Percentiles rank a stretch among this genome's conserved stretches.
phyloP scores from a whole-genome alignment of 2,797 vertebrate species.

The Holocentrus rufus region DNA sequence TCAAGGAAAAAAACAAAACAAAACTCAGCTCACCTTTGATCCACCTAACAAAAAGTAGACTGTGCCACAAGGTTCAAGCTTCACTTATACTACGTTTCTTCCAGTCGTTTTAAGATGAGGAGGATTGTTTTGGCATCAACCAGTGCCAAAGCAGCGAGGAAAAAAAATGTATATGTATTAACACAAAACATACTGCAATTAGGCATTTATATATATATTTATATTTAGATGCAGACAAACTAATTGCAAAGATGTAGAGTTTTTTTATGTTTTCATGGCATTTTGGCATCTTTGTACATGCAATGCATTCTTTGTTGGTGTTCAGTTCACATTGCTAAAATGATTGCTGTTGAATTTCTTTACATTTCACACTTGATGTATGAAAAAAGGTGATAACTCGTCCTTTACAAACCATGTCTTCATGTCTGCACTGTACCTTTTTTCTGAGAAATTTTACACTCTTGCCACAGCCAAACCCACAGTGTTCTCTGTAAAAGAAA shows the following conservation, averaged over 20 bases:
- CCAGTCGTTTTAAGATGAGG: constrained; percentile 32
- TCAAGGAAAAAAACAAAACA: constrained; percentile 24
- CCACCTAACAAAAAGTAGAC: constrained; percentile 41
- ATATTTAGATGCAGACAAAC: constrained; percentile 79
- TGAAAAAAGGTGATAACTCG: constrained; percentile 39
- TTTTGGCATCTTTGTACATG: constrained; percentile 71
- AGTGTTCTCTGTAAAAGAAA: constrained; percentile 1
- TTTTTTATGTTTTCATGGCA: constrained; percentile 70
- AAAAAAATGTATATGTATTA: constrained; percentile 69
- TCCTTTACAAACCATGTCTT: constrained; percentile 57
- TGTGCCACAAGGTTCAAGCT: constrained; percentile 61
- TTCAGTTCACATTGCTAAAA: constrained; percentile 64
- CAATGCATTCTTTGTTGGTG: constrained; percentile 64
- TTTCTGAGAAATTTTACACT: constrained; percentile 42
- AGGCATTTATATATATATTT: constrained; percentile 80
- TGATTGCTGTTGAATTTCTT: constrained; percentile 66
- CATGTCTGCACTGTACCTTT: constrained; percentile 75
- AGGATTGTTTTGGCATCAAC: constrained; percentile 66
- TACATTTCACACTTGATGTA: constrained; percentile 66
- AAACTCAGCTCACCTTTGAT: constrained; percentile 17
- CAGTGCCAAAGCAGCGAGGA: constrained; percentile 74
- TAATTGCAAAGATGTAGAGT: constrained; percentile 73
- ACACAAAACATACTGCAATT: constrained; percentile 75
- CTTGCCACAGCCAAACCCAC: constrained; percentile 18
- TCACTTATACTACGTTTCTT: constrained; percentile 33